A percentile compares a stretch with the other conserved stretches of the same genome.
These are phyloP conservation scores for Tigriopus californicus DNA, from an alignment of 2,888 invertebrate genomes.

Conservation along the genomic window DNA sequence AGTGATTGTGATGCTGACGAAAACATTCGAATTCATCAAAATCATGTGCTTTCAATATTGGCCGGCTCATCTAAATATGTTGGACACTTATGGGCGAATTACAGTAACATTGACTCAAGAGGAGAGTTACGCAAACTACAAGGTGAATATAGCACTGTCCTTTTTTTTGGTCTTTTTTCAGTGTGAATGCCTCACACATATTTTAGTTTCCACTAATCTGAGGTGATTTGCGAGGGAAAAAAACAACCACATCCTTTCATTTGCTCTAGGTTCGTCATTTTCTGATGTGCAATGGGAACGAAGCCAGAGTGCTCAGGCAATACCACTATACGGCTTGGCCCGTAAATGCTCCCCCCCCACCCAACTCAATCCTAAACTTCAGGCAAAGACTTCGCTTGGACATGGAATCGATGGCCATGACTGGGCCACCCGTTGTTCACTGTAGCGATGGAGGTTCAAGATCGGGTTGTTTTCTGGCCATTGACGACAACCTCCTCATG, in stretches of 20 bases:
- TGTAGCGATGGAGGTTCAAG: slow-evolving; percentile 4
- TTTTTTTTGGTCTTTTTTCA: too few species aligned
- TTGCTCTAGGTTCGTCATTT: too few species aligned
- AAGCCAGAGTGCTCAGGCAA: background rate
- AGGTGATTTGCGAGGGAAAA: too few species aligned
- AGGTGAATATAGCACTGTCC: too few species aligned
- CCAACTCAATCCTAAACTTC: background rate
- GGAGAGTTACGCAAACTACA: slow-evolving; percentile 2
- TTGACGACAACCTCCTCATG: background rate
- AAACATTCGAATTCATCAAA: slow-evolving; percentile 2
- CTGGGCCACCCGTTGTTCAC: slow-evolving; percentile 1
- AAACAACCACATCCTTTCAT: too few species aligned
- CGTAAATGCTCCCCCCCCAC: background rate
- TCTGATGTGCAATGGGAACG: too few species aligned
- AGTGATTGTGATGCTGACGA: slow-evolving; percentile 4
- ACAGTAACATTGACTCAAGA: background rate
- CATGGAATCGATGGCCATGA: background rate
- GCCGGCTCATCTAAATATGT: background rate
- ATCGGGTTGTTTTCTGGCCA: slow-evolving; percentile 1
- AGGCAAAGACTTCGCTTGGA: background rate
- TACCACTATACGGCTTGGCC: slow-evolving; percentile 4
- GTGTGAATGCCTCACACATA: too few species aligned
- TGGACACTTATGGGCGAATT: slow-evolving; percentile 3
- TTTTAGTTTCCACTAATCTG: too few species aligned
- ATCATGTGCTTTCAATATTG: slow-evolving; percentile 11